Percentiles rank a stretch among this genome's conserved stretches.
Conservation (phyloP, 2,797 vertebrate genomes). For the Takifugu rubripes region DNA sequence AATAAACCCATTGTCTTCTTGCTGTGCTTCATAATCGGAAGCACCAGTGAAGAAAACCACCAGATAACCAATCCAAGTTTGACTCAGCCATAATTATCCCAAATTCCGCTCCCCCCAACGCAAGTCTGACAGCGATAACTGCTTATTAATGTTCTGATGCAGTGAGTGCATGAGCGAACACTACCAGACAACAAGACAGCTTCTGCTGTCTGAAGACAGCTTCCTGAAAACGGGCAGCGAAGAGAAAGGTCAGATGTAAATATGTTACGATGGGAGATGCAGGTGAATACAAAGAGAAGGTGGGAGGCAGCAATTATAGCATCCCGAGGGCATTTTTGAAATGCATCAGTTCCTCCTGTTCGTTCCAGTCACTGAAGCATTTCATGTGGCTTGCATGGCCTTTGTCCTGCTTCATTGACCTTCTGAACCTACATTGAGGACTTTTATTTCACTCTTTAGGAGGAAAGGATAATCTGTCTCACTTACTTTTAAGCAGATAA, state of each 20-base stretch:
- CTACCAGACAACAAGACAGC: constrained; percentile 27
- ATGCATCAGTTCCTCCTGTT: constrained; percentile 71
- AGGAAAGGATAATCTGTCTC: no score
- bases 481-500: no score
- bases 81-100: constrained; percentile 49
- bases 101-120: constrained; percentile 29
- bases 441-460: no score
- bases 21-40: constrained; percentile 58
- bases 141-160: constrained; percentile 68
- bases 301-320: constrained; percentile 47
- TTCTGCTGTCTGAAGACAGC: constrained; percentile 39
- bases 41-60: constrained; percentile 49
- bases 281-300: constrained; percentile 10
- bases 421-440: no score
- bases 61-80: constrained; percentile 55
- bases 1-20: constrained; percentile 72
- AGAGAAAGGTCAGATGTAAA: constrained; percentile 59
- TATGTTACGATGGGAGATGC: constrained; percentile 25
- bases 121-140: constrained; percentile 55
- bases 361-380: no score
- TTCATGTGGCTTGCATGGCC: no score
- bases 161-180: constrained; percentile 42
- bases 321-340: constrained; percentile 70
- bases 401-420: no score
- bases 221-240: constrained; percentile 45